Percentiles rank a stretch among this genome's conserved stretches.
These are phyloP conservation scores for Drosophila nasuta DNA, from an alignment of 1,140 invertebrate species.

Conservation along the genomic window DNA sequence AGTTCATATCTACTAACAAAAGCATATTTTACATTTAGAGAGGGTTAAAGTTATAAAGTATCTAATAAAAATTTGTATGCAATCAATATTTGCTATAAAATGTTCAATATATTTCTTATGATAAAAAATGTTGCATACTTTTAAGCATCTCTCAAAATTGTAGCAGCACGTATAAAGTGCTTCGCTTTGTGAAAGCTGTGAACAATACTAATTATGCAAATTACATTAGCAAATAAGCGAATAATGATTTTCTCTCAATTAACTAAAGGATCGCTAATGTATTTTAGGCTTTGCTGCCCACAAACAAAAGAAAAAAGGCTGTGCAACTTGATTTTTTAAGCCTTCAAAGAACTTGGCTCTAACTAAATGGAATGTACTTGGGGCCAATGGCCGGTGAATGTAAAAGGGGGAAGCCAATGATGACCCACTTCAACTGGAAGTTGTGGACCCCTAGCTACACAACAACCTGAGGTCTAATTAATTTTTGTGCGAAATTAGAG, in stretches of 20 bases:
- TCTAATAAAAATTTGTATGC: too few relatives aligned
- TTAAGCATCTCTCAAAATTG: constrained; percentile 5
- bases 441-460: background rate
- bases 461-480: constrained; percentile 59
- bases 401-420: constrained; percentile 19
- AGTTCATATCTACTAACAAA: background rate
- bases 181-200: background rate
- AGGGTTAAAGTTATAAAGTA: background rate
- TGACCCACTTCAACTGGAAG: constrained; percentile 28
- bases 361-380: constrained; percentile 30
- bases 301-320: background rate
- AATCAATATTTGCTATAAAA: too few relatives aligned
- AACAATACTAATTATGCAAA: background rate
- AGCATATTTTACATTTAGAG: background rate
- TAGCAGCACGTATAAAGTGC: background rate
- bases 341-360: constrained; percentile 12
- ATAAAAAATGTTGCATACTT: constrained; percentile 46
- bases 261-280: background rate
- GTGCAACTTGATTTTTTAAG: constrained; percentile 9
- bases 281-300: background rate
- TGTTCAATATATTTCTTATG: too few relatives aligned
- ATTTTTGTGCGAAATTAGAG: constrained; percentile 64
- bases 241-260: constrained; percentile 12
- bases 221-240: background rate
- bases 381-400: constrained; percentile 22